Evolutionary conservation across 2,888 invertebrate species (phyloP).

Genomic region (Eilema griseolum): DNA sequence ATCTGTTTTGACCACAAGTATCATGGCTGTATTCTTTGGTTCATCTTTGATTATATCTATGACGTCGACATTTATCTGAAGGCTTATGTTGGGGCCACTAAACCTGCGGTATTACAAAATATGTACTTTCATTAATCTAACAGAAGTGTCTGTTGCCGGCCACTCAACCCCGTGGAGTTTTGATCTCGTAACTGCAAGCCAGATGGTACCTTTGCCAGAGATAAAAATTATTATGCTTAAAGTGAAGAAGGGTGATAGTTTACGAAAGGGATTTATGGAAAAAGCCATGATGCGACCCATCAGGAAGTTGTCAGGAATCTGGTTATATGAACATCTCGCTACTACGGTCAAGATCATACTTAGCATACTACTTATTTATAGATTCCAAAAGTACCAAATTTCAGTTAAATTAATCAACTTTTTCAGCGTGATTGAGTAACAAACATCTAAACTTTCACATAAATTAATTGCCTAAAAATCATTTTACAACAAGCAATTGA

Average conservation of each 20-base stretch:
- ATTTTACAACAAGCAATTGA: not conserved
- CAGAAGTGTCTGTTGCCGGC: not conserved
- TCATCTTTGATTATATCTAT: constrained; percentile 62
- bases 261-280: too few relatives aligned
- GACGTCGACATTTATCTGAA: constrained; percentile 55
- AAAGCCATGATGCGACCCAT: too few relatives aligned
- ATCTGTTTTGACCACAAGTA: constrained; percentile 72
- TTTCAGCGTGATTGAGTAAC: not conserved
- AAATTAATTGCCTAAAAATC: not conserved
- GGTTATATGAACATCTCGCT: too few relatives aligned
- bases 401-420: not conserved
- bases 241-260: too few relatives aligned
- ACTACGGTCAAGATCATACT: too few relatives aligned
- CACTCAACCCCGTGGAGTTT: not conserved
- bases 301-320: too few relatives aligned
- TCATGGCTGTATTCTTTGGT: constrained; percentile 53
- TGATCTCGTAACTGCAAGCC: not conserved
- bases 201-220: not conserved
- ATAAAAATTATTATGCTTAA: not conserved
- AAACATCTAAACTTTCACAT: not conserved
- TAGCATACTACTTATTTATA: too few relatives aligned
- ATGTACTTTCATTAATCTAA: not conserved
- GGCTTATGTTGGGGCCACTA: constrained; percentile 34
- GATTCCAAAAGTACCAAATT: not conserved
- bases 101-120: constrained; percentile 8